Conservation (phyloP, 2,797 vertebrate species). For the Mormyrus hasselquistii region DNA sequence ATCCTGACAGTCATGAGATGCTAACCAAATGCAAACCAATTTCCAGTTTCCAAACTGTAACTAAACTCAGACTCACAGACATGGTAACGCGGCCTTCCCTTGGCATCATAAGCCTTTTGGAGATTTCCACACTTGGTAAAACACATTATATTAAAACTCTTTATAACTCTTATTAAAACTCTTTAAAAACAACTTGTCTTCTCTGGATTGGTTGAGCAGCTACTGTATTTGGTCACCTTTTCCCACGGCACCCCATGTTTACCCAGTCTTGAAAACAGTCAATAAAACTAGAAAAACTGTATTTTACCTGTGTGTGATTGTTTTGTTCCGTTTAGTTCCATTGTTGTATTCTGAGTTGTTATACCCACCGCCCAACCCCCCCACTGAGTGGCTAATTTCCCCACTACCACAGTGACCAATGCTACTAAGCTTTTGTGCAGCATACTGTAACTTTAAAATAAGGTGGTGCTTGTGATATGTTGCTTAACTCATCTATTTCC, state of each 20-base stretch:
- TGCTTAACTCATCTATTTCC: background rate
- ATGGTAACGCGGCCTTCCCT: background rate
- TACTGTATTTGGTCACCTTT: background rate
- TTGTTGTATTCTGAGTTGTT: background rate
- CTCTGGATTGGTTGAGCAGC: background rate
- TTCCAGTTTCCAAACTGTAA: background rate
- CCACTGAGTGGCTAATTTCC: background rate
- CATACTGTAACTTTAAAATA: background rate
- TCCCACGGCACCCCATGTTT: background rate
- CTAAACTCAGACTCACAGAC: background rate
- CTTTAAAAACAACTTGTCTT: background rate
- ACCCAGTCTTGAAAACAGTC: background rate
- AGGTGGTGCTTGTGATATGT: background rate
- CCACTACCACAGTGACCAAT: background rate
- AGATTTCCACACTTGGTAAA: background rate
- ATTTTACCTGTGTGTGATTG: background rate
- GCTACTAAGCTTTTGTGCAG: background rate
- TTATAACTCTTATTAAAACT: background rate
- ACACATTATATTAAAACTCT: background rate
- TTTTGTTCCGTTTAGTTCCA: background rate
- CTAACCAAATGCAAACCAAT: background rate
- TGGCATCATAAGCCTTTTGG: background rate
- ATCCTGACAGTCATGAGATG: background rate
- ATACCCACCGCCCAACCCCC: background rate
- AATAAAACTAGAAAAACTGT: background rate